Conservation (phyloP, 2,888 invertebrate genomes). For the Tinea trinotella region DNA sequence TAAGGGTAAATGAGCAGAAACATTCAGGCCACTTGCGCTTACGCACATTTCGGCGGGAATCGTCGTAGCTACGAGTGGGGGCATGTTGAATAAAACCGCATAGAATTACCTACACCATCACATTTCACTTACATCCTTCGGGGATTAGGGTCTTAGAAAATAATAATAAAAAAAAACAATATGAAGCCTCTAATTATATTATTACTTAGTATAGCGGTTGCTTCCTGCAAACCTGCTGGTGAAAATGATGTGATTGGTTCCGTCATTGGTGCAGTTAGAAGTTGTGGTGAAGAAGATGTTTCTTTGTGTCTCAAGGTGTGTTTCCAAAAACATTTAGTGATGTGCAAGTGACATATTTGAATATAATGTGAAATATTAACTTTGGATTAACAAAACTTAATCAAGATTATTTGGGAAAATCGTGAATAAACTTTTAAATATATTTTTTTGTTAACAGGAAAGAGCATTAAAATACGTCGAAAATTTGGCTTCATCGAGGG, state of each 20-base stretch:
- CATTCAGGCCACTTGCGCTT: slow-evolving; percentile 30
- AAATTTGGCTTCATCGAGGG: slow-evolving; percentile 58
- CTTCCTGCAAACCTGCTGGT: slow-evolving; percentile 56
- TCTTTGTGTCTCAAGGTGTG: slow-evolving; percentile 83
- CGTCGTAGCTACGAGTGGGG: slow-evolving; percentile 36
- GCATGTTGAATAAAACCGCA: slow-evolving; percentile 58
- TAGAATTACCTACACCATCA: slow-evolving; percentile 41
- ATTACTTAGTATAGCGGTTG: slow-evolving; percentile 64
- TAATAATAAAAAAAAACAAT: slow-evolving; percentile 24
- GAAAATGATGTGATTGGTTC: slow-evolving; percentile 72
- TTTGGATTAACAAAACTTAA: too few species aligned
- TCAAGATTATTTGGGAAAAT: too few species aligned
- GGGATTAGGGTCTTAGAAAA: slow-evolving; percentile 19
- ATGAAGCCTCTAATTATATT: slow-evolving; percentile 64
- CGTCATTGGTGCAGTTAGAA: slow-evolving; percentile 77
- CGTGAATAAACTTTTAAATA: not conserved
- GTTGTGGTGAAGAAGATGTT: slow-evolving; percentile 78
- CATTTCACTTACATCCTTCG: slow-evolving; percentile 52
- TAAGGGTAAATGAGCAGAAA: not conserved
- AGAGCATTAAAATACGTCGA: slow-evolving; percentile 80
- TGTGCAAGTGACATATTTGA: slow-evolving; percentile 9
- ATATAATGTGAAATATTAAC: too few species aligned
- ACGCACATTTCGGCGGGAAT: slow-evolving; percentile 38
- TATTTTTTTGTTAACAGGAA: slow-evolving; percentile 65
- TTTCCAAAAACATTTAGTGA: slow-evolving; percentile 21